These are phyloP conservation scores for Troides helena DNA, from an alignment of 2,888 invertebrate genomes.

Conservation along the genomic window DNA sequence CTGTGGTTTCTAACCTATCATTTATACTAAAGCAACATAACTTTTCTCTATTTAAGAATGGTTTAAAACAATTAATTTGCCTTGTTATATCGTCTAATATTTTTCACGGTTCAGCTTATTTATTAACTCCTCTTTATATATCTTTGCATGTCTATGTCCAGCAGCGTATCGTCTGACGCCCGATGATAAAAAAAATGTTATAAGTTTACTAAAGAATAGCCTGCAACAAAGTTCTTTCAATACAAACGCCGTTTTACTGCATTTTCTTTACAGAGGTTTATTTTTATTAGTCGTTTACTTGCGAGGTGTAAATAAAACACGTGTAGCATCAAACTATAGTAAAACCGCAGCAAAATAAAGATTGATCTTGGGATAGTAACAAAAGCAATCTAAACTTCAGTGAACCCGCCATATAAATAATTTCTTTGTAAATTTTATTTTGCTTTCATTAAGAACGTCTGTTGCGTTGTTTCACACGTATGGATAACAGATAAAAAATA, in stretches of 20 bases:
- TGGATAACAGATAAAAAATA: not conserved
- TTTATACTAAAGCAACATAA: no score
- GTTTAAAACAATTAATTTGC: no score
- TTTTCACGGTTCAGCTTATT: no score
- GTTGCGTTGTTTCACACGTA: not conserved
- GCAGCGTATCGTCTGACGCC: no score
- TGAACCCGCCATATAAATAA: not conserved
- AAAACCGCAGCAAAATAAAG: constrained; percentile 13
- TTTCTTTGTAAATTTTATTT: not conserved
- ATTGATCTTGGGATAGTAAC: constrained; percentile 15
- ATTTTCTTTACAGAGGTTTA: constrained; percentile 5
- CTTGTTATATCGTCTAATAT: no score
- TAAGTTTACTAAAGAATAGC: no score
- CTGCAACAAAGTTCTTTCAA: constrained; percentile 14
- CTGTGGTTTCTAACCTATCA: no score
- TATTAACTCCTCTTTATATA: no score
- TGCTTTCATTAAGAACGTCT: not conserved
- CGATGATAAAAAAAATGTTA: no score
- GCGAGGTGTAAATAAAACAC: constrained; percentile 16
- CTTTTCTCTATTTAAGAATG: no score
- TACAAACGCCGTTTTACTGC: constrained; percentile 11
- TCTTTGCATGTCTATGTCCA: no score
- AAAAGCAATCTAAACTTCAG: not conserved
- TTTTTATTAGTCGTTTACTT: constrained; percentile 23
- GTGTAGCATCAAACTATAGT: constrained; percentile 18